These are phyloP conservation scores for Halichoerus grypus DNA, from an alignment of 2,113 vertebrate species.

Conservation along the genomic window DNA sequence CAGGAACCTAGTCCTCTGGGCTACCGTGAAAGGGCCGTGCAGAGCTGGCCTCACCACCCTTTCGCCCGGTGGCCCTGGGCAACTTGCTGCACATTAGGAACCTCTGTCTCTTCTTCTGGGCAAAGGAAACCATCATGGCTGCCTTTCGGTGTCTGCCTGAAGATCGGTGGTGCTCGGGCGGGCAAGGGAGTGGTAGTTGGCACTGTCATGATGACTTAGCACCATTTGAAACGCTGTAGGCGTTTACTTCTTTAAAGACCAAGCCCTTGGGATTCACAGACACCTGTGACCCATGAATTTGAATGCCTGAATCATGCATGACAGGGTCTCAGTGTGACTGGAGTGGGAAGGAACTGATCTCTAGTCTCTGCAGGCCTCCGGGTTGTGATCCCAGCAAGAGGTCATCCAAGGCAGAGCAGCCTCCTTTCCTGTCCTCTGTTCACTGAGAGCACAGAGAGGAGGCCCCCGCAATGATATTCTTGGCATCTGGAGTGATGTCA, in stretches of 20 bases:
- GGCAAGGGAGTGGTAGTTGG: not conserved
- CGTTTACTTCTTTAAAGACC: not conserved
- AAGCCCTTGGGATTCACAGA: not conserved
- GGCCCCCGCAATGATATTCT: not conserved
- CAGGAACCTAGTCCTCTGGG: not conserved
- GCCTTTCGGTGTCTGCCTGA: rapidly evolving
- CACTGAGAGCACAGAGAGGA: rapidly evolving
- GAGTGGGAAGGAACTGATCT: rapidly evolving
- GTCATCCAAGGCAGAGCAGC: too few relatives aligned
- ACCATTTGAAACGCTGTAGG: not conserved
- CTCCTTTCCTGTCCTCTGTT: not conserved
- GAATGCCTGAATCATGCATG: rapidly evolving
- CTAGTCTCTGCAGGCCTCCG: not conserved
- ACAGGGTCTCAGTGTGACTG: rapidly evolving
- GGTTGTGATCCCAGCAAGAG: too few relatives aligned
- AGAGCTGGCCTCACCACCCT: rapidly evolving
- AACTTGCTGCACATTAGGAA: too few relatives aligned
- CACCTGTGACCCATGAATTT: not conserved
- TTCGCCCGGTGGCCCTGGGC: too few relatives aligned
- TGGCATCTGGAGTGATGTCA: not conserved
- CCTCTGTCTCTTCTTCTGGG: not conserved
- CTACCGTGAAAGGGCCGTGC: rapidly evolving
- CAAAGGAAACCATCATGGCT: rapidly evolving
- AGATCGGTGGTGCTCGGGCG: rapidly evolving
- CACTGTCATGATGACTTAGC: not conserved